These are phyloP conservation scores for Delia radicum DNA, from an alignment of 1,140 invertebrate species.

Conservation along the genomic window DNA sequence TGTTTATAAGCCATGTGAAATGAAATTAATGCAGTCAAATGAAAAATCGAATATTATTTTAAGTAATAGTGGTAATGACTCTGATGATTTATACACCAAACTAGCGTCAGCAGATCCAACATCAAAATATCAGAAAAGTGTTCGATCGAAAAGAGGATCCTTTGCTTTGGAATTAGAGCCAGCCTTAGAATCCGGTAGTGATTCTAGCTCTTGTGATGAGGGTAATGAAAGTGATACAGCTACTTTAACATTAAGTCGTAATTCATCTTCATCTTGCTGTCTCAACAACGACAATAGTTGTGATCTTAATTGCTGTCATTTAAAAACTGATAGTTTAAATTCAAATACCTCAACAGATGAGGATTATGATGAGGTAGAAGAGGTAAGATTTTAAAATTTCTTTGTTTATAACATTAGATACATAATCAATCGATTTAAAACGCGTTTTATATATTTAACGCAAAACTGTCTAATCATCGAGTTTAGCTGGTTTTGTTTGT, in stretches of 20 bases:
- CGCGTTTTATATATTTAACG: neutral
- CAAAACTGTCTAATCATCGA: too few relatives aligned
- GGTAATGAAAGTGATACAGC: slow-evolving; percentile 36
- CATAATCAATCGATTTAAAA: too few relatives aligned
- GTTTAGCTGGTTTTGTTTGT: neutral
- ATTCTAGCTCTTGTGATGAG: slow-evolving; percentile 32
- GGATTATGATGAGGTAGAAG: neutral
- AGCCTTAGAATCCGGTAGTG: slow-evolving; percentile 34
- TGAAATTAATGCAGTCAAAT: slow-evolving; percentile 39
- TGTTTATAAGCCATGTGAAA: slow-evolving; percentile 42
- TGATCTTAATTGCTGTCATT: too few relatives aligned
- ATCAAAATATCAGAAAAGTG: neutral
- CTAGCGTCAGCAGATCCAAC: neutral
- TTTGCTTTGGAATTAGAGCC: slow-evolving; percentile 47
- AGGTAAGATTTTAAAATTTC: neutral
- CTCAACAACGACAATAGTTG: slow-evolving; percentile 29
- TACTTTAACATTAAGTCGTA: slow-evolving; percentile 33
- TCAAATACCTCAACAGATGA: slow-evolving; percentile 10
- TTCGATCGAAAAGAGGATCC: neutral
- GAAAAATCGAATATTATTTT: slow-evolving; percentile 36
- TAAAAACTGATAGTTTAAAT: neutral
- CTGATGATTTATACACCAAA: neutral
- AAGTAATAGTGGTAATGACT: slow-evolving; percentile 21
- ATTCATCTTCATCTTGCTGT: slow-evolving; percentile 29
- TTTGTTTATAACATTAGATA: neutral